Percentiles rank a stretch among this genome's conserved stretches.
Conservation (phyloP, 1,140 invertebrate species). For the Drosophila dunni region DNA sequence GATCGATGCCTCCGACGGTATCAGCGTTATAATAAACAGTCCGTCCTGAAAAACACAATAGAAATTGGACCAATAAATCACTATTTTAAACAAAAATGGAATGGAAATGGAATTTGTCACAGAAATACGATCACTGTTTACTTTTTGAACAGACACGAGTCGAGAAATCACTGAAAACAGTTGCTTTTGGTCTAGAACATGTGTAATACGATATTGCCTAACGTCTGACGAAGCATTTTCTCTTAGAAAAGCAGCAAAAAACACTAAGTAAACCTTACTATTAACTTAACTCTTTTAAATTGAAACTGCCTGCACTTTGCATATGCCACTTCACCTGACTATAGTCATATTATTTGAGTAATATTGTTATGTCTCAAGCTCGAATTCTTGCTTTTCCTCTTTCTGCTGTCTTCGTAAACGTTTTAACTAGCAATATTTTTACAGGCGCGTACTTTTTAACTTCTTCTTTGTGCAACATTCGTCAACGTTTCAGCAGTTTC, state of each 20-base stretch:
- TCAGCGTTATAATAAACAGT: conserved; percentile 91
- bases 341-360: too few species aligned
- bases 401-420: too few species aligned
- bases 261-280: too few species aligned
- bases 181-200: not conserved
- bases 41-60: conserved; percentile 86
- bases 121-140: conserved; percentile 14
- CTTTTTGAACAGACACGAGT: not conserved
- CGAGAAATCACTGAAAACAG: not conserved
- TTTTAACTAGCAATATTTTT: too few species aligned
- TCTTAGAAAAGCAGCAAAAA: not conserved
- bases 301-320: too few species aligned
- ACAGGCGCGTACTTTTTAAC: too few species aligned
- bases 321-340: too few species aligned
- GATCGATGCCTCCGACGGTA: conserved; percentile 91
- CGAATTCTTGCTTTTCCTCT: too few species aligned
- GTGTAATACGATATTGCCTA: not conserved
- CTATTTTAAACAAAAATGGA: not conserved
- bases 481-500: too few species aligned
- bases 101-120: not conserved
- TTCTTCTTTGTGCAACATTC: too few species aligned
- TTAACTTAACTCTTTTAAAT: too few species aligned
- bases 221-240: conserved; percentile 1
- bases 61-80: not conserved
- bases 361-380: too few species aligned